Evolutionary conservation across 2,797 vertebrate genomes (phyloP).

Genomic region (Sparus aurata): DNA sequence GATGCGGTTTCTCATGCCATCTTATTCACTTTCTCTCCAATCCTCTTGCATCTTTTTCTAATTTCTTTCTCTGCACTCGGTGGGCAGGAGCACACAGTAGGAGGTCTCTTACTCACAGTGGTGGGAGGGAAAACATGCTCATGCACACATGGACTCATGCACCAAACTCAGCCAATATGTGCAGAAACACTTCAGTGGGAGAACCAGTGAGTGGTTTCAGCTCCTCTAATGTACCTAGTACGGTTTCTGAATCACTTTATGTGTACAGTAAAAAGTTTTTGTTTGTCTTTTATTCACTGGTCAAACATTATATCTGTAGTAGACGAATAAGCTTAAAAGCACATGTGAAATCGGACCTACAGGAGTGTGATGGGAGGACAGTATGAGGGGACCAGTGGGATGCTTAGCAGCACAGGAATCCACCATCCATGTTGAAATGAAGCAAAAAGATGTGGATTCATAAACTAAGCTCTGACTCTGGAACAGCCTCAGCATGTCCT

Average conservation of each 20-base stretch:
- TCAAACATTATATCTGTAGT: slow-evolving; percentile 27
- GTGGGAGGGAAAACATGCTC: slow-evolving; percentile 38
- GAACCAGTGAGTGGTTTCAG: slow-evolving; percentile 27
- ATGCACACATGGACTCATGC: slow-evolving; percentile 41
- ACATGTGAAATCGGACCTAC: slow-evolving; percentile 34
- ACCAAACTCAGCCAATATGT: slow-evolving; percentile 46
- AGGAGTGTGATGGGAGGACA: not conserved
- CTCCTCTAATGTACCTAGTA: slow-evolving; percentile 36
- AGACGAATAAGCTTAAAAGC: slow-evolving; percentile 33
- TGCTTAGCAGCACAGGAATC: slow-evolving; percentile 36
- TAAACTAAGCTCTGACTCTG: slow-evolving; percentile 19
- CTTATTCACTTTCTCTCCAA: slow-evolving; percentile 56
- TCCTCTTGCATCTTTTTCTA: slow-evolving; percentile 43
- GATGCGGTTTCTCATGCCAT: slow-evolving; percentile 60
- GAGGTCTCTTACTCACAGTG: slow-evolving; percentile 67
- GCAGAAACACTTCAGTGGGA: slow-evolving; percentile 39
- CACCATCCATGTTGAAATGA: slow-evolving; percentile 19
- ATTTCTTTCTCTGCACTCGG: slow-evolving; percentile 48
- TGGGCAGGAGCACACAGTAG: slow-evolving; percentile 66
- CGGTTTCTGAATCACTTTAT: slow-evolving; percentile 43
- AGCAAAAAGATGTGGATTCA: slow-evolving; percentile 31
- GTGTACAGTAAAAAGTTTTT: slow-evolving; percentile 25
- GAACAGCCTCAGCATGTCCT: slow-evolving; percentile 29
- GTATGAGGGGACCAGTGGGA: slow-evolving; percentile 13
- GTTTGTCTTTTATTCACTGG: slow-evolving; percentile 31